Conservation (phyloP, 2,888 invertebrate genomes). For the Anthophora plumipes region DNA sequence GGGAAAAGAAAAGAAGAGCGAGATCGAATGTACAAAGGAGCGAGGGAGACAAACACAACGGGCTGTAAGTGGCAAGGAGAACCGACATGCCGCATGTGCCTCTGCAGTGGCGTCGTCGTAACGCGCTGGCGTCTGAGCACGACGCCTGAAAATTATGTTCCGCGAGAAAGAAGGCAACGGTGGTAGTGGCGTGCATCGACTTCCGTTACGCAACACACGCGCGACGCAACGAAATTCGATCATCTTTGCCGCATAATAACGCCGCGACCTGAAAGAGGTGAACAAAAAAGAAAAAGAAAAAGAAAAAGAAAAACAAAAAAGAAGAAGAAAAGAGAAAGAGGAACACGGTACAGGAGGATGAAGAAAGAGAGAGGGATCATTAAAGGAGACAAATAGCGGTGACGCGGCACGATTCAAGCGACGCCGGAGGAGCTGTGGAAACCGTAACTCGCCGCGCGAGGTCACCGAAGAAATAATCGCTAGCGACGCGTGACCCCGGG, state of each 20-base stretch:
- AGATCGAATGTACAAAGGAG: background rate
- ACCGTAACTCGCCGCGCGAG: slow-evolving; percentile 46
- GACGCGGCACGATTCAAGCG: slow-evolving; percentile 48
- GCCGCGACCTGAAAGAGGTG: background rate
- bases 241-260: slow-evolving; percentile 62
- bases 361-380: background rate
- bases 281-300: background rate
- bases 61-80: background rate
- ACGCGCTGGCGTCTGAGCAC: slow-evolving; percentile 3
- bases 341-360: background rate
- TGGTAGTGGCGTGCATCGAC: slow-evolving; percentile 27
- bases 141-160: slow-evolving; percentile 45
- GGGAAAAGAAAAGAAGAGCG: too few relatives aligned
- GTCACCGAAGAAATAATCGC: slow-evolving; percentile 47
- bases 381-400: slow-evolving; percentile 55
- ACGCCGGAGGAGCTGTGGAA: slow-evolving; percentile 47
- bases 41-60: too few relatives aligned
- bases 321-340: background rate
- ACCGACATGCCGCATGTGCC: slow-evolving; percentile 8
- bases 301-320: background rate
- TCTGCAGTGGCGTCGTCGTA: slow-evolving; percentile 2
- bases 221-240: slow-evolving; percentile 65
- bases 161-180: slow-evolving; percentile 19
- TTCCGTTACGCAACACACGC: slow-evolving; percentile 48
- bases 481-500: background rate